Percentiles rank a stretch among this genome's conserved stretches.
These are phyloP conservation scores for Caenorhabditis japonica DNA, from an alignment of 2,888 invertebrate species.

Conservation along the genomic window DNA sequence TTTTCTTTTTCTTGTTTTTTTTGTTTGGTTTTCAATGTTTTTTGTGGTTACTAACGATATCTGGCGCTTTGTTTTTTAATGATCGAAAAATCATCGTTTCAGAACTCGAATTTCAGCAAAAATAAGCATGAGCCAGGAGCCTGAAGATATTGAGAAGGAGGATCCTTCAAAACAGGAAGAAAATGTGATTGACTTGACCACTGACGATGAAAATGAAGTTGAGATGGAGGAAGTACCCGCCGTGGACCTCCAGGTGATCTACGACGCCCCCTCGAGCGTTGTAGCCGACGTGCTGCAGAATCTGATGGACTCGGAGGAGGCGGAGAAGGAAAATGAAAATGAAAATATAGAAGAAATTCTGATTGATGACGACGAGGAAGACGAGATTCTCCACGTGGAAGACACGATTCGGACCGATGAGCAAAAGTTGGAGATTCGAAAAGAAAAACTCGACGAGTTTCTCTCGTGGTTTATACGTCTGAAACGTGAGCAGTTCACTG, in stretches of 20 bases:
- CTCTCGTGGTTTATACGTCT: conserved; percentile 24
- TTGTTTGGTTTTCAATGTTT: too few species aligned
- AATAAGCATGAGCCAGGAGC: neutral
- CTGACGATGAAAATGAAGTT: too few species aligned
- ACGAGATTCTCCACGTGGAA: conserved; percentile 5
- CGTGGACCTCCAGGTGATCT: too few species aligned
- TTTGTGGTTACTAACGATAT: too few species aligned
- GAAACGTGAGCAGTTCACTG: conserved; percentile 6
- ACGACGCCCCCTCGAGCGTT: too few species aligned
- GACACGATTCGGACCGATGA: neutral
- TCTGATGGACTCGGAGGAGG: conserved; percentile 9
- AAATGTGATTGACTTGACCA: neutral
- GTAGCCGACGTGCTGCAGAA: neutral
- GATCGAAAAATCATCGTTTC: too few species aligned
- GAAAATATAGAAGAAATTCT: neutral
- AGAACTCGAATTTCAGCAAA: neutral
- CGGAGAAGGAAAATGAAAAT: neutral
- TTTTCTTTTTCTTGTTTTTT: too few species aligned
- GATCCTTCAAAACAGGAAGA: neutral
- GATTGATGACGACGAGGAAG: conserved; percentile 4
- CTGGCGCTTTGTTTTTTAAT: too few species aligned
- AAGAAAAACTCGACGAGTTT: neutral
- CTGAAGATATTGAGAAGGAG: neutral
- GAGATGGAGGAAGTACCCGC: neutral
- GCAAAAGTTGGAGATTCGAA: neutral